Conservation (phyloP, 2,113 vertebrate species). For the Amphiprion ocellaris region DNA sequence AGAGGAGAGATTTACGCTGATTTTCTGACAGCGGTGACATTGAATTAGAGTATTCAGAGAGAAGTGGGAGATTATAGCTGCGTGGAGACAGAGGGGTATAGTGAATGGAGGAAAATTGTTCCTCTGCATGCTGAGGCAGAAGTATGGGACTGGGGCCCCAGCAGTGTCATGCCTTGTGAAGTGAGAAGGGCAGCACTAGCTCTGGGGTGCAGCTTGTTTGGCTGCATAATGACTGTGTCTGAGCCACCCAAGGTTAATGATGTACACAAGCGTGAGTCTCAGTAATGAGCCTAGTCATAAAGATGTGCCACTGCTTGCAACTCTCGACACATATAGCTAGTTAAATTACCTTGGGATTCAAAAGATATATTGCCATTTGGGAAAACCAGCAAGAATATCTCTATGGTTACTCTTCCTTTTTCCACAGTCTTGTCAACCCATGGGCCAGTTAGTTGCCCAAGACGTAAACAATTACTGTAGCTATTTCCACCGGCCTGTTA, state of each 20-base stretch:
- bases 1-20: slow-evolving; percentile 12
- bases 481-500: slow-evolving; percentile 10
- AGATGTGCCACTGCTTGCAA: slow-evolving; percentile 60
- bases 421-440: slow-evolving; percentile 14
- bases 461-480: slow-evolving; percentile 26
- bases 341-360: slow-evolving; percentile 65
- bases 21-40: slow-evolving; percentile 45
- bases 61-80: slow-evolving; percentile 9
- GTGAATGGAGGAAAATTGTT: slow-evolving; percentile 18
- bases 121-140: slow-evolving; percentile 48
- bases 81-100: slow-evolving; percentile 2
- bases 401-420: slow-evolving; percentile 55
- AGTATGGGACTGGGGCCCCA: slow-evolving; percentile 44
- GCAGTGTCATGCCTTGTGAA: slow-evolving; percentile 74
- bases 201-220: slow-evolving; percentile 78
- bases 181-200: slow-evolving; percentile 81
- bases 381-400: slow-evolving; percentile 28
- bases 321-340: slow-evolving; percentile 50
- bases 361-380: slow-evolving; percentile 39
- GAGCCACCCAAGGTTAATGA: slow-evolving; percentile 85
- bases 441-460: not conserved
- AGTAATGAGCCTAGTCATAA: slow-evolving; percentile 77
- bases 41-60: slow-evolving; percentile 33
- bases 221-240: slow-evolving; percentile 80
- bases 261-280: slow-evolving; percentile 76